Percentiles rank a stretch among this genome's conserved stretches.
Evolutionary conservation across 92 coral and sea anemone species (phyloP).

Genomic region (Zoanthus sansibaricus): DNA sequence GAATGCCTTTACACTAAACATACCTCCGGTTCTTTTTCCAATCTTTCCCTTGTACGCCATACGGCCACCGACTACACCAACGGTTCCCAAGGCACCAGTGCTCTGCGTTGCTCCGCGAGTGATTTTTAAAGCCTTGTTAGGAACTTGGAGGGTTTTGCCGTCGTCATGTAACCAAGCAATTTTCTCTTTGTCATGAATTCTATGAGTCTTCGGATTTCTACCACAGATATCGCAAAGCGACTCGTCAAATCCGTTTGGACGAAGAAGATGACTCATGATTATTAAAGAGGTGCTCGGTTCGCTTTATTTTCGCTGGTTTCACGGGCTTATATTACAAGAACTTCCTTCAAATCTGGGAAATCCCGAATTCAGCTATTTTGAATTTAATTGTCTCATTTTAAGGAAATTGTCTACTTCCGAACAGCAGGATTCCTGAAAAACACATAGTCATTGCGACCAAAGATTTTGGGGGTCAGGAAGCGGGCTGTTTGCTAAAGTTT

Average conservation of each 20-base stretch:
- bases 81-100: neutral
- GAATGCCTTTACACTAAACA: neutral
- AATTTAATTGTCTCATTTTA: neutral
- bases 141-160: neutral
- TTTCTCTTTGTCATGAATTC: conserved; percentile 33
- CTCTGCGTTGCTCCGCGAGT: conserved; percentile 20
- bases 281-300: neutral
- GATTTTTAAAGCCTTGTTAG: conserved; percentile 29
- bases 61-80: conserved; percentile 30
- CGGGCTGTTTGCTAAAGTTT: too few relatives aligned
- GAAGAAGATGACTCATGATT: conserved; percentile 28
- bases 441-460: too few relatives aligned
- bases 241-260: conserved; percentile 11
- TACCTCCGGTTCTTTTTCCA: conserved; percentile 38
- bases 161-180: conserved; percentile 28
- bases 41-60: conserved; percentile 40
- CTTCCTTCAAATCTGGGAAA: neutral
- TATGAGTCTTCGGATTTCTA: neutral
- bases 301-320: neutral
- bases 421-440: neutral
- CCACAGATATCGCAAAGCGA: conserved; percentile 31
- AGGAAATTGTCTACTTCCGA: neutral
- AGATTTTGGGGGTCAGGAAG: too few relatives aligned
- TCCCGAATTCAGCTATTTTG: neutral
- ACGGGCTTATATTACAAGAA: neutral